Evolutionary conservation across 2,113 vertebrate species (phyloP).

Genomic region (Sminthopsis crassicaudata): DNA sequence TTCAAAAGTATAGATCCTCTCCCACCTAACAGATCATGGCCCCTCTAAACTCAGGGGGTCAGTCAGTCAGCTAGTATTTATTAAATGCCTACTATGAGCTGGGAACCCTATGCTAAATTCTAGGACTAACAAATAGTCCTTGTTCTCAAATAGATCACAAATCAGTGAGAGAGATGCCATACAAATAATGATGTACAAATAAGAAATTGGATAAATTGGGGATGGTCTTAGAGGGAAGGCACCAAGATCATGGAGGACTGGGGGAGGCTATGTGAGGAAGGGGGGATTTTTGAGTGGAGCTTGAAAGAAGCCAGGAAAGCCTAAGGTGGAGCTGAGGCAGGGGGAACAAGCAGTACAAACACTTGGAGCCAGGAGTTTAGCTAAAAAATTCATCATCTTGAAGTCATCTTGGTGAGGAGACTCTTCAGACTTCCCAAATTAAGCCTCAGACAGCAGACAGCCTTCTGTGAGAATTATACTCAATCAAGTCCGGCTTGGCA

Average conservation of each 20-base stretch:
- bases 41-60: background rate
- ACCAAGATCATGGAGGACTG: background rate
- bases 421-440: background rate
- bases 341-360: background rate
- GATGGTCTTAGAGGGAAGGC: background rate
- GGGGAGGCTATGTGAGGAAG: background rate
- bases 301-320: background rate
- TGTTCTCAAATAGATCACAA: background rate
- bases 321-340: background rate
- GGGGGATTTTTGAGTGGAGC: background rate
- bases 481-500: background rate
- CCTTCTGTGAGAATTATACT: background rate
- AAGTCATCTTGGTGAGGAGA: background rate
- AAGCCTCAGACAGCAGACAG: background rate
- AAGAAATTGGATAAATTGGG: background rate
- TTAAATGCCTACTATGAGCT: background rate
- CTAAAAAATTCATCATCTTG: background rate
- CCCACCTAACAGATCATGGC: background rate
- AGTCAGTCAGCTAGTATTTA: background rate
- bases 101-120: background rate
- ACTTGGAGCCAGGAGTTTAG: background rate
- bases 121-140: background rate
- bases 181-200: background rate
- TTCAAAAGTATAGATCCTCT: background rate
- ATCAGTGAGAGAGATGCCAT: background rate